Base-by-base conservation (phyloP, 2,113 vertebrate species). In the Turdus rufiventris region DNA sequence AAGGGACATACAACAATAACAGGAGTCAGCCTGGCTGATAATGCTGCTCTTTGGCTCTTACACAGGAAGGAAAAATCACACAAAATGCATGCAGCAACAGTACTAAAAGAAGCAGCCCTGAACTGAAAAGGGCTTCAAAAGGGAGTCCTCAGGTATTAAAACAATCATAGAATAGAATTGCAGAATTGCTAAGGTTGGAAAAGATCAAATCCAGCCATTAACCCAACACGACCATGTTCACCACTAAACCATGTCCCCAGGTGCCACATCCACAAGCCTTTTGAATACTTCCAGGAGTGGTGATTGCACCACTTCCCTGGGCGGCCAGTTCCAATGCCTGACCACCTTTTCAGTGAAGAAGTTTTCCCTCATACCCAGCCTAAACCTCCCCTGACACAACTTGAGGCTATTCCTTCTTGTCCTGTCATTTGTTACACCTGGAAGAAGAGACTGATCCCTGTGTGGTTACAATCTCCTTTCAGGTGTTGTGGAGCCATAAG, bases 381-480 rank as follows among this genome's bases (percentile, higher is more conserved):
- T 48, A 78, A 78, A 40, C 10, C 31, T 40, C 5, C 25, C 19
- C 24, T 21, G 40, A 13, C 10, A n/a, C 13, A 87, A 29, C n/a
- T 31, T 62, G 56, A 47, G n/a, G 68, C 10, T 1, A 1, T 4
- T 80, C 60, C 38, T 6, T 60, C 53, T 36, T 11, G 4, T 38
- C 24, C 19, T 60, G 16, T 67, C 11, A 18, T 6, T 74, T 60
- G 13, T 40, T 18, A 43, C 43, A 45, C 24, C 19, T 47, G 54
- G 13, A 19, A 60, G 38, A 40, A 74, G n/a, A 60, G 45, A 2
- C 53, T 0, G 0, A 45, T 3, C 7, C 16, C 8, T 19, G 25
- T 6, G 13, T n/a, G 34, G 29, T 11, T 36, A 26, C 34, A 33
- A 51, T 14, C 38, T 89, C 60, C 43, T 67, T 29, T 67, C 20